These are phyloP conservation scores for Coelopa pilipes DNA, from an alignment of 2,888 invertebrate species.

Conservation along the genomic window DNA sequence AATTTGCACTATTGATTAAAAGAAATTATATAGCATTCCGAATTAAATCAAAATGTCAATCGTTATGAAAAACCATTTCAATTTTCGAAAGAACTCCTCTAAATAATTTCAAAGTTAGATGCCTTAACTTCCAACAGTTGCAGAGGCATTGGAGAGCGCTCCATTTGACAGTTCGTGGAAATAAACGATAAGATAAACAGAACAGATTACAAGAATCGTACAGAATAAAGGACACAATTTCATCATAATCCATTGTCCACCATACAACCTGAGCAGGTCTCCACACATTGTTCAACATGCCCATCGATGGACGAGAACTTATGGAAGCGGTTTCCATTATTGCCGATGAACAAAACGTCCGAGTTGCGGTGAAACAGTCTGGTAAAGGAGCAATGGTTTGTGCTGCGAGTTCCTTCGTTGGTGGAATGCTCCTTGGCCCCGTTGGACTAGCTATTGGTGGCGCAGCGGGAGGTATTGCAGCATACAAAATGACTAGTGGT, in stretches of 20 bases:
- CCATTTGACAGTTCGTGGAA: too few relatives aligned
- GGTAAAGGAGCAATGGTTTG: constrained; percentile 61
- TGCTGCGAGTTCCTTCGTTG: constrained; percentile 60
- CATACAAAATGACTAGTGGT: constrained; percentile 61
- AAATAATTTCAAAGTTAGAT: too few relatives aligned
- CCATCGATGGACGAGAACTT: constrained; percentile 61
- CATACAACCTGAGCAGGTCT: neutral
- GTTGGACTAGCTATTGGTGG: constrained; percentile 63
- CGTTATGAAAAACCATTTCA: too few relatives aligned
- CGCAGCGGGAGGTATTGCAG: constrained; percentile 60
- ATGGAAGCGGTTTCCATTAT: constrained; percentile 62
- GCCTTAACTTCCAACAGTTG: too few relatives aligned
- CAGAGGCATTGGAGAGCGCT: too few relatives aligned
- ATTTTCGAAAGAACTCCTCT: too few relatives aligned
- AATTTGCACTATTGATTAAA: neutral
- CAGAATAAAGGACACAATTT: too few relatives aligned
- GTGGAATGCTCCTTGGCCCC: constrained; percentile 62
- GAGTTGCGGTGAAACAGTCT: constrained; percentile 59
- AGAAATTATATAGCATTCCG: too few relatives aligned
- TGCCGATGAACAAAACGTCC: constrained; percentile 61
- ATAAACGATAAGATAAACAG: too few relatives aligned
- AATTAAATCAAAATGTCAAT: too few relatives aligned
- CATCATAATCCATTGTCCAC: too few relatives aligned
- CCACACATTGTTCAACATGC: constrained; percentile 52
- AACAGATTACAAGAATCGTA: too few relatives aligned